Evolutionary conservation across 1,140 invertebrate species (phyloP).

Genomic region (Chironomus tepperi): DNA sequence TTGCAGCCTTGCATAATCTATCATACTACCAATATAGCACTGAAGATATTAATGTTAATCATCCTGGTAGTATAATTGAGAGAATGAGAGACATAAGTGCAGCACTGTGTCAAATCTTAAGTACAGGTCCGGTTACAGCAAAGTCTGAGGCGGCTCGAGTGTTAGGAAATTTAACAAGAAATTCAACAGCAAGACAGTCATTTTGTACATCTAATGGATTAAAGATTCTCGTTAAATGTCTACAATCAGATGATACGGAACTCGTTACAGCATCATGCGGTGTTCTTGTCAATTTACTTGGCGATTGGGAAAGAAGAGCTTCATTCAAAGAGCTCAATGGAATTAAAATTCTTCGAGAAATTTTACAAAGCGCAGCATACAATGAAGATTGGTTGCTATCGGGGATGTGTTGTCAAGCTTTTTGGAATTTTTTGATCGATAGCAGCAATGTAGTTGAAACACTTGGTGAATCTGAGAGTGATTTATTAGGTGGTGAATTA

Average conservation of each 20-base stretch:
- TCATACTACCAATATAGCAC: constrained; percentile 38
- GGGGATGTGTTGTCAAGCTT: constrained; percentile 37
- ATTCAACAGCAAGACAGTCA: constrained; percentile 35
- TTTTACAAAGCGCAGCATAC: constrained; percentile 33
- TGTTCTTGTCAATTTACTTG: constrained; percentile 37
- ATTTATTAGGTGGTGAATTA: constrained; percentile 46
- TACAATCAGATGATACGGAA: constrained; percentile 34
- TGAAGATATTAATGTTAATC: constrained; percentile 4
- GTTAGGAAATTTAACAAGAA: constrained; percentile 39
- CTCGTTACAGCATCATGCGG: constrained; percentile 38
- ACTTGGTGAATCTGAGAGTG: constrained; percentile 44
- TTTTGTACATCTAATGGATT: constrained; percentile 36
- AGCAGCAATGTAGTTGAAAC: constrained; percentile 41
- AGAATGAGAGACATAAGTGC: constrained; percentile 25
- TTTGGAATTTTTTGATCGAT: constrained; percentile 65
- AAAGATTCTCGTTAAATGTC: constrained; percentile 31
- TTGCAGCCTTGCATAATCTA: constrained; percentile 38
- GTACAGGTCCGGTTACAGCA: constrained; percentile 28
- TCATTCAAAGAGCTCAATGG: constrained; percentile 37
- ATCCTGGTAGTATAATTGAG: constrained; percentile 25
- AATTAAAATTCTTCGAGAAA: constrained; percentile 31
- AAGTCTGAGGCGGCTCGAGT: constrained; percentile 37
- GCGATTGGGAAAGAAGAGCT: constrained; percentile 35
- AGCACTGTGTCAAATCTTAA: constrained; percentile 30
- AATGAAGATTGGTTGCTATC: constrained; percentile 39